Conservation (phyloP, 2,113 vertebrate genomes). For the Coptodon rendalli region DNA sequence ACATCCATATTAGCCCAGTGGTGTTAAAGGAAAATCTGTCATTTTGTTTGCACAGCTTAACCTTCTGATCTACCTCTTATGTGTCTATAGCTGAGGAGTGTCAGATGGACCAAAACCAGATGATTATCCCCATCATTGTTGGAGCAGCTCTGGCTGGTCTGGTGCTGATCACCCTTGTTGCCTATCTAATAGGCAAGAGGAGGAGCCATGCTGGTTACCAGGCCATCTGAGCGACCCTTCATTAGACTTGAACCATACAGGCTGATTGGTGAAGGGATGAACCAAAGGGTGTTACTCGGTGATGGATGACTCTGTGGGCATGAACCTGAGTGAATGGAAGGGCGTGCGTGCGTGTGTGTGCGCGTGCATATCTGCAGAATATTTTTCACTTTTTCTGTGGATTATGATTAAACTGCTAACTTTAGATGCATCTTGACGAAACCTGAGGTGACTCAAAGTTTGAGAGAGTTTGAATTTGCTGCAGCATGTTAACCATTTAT, state of each 20-base stretch:
- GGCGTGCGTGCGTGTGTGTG: neutral
- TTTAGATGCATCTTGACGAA: neutral
- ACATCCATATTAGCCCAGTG: neutral
- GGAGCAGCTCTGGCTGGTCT: constrained; percentile 92
- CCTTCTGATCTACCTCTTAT: neutral
- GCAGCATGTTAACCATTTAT: neutral
- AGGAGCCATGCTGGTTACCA: constrained; percentile 97
- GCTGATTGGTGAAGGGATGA: neutral
- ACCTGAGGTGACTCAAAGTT: neutral
- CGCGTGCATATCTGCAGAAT: neutral
- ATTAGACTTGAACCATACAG: neutral
- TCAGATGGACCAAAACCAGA: constrained; percentile 86
- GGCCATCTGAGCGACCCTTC: constrained; percentile 79
- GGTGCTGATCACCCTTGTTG: constrained; percentile 91
- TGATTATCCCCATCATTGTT: constrained; percentile 95
- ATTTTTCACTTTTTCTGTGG: neutral
- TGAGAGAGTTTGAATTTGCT: constrained; percentile 3
- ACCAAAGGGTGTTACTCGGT: neutral
- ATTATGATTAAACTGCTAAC: constrained; percentile 1
- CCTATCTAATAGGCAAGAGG: constrained; percentile 94
- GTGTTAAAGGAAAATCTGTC: neutral
- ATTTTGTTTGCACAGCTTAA: neutral
- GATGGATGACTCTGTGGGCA: neutral
- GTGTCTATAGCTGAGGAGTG: constrained; percentile 85
- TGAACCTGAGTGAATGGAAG: neutral